These are phyloP conservation scores for Drosophila gaucha DNA, from an alignment of 2,888 invertebrate genomes.

Conservation along the genomic window DNA sequence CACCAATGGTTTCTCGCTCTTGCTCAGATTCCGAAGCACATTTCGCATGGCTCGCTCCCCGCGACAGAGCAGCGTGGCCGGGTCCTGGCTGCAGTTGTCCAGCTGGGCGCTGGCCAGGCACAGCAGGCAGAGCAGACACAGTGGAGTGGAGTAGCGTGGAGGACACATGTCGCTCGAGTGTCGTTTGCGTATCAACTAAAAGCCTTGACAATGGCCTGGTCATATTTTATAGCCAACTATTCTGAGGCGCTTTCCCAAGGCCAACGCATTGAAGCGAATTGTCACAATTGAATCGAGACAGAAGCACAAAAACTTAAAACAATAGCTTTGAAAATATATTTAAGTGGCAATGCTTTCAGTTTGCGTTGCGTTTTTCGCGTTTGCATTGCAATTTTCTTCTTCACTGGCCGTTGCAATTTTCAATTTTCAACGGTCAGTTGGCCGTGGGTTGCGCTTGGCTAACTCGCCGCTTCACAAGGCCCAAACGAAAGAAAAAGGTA, in stretches of 20 bases:
- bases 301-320: conserved; percentile 59
- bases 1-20: conserved; percentile 75
- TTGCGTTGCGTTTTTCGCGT: conserved; percentile 52
- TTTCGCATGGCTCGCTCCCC: conserved; percentile 85
- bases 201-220: conserved; percentile 56
- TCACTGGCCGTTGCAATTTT: conserved; percentile 78
- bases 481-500: neutral
- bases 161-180: conserved; percentile 60
- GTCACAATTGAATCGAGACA: conserved; percentile 61
- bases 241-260: conserved; percentile 69
- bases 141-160: conserved; percentile 3
- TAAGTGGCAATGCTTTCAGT: conserved; percentile 63
- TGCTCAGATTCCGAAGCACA: conserved; percentile 86
- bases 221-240: conserved; percentile 69
- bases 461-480: conserved; percentile 17
- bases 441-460: conserved; percentile 65
- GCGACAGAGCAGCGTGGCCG: conserved; percentile 84
- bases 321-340: conserved; percentile 47
- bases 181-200: conserved; percentile 69
- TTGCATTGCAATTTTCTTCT: conserved; percentile 80
- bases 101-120: conserved; percentile 40
- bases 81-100: conserved; percentile 54
- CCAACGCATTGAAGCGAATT: conserved; percentile 63
- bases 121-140: conserved; percentile 46
- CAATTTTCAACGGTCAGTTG: conserved; percentile 82